phyloP scores from a whole-genome alignment of 2,888 invertebrate genomes.

The Apodemia zela region DNA sequence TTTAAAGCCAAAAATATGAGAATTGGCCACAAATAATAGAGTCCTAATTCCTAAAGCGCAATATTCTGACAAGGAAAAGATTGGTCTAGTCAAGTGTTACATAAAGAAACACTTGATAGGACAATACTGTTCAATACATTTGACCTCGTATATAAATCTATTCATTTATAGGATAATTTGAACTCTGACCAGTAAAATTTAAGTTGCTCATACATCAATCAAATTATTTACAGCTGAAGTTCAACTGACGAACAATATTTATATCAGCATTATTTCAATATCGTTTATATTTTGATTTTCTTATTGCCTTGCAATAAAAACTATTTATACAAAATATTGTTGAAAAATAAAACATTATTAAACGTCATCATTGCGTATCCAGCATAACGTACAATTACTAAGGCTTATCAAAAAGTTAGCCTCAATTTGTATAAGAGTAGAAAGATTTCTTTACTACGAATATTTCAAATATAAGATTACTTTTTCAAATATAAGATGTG shows the following conservation, averaged over 20 bases:
- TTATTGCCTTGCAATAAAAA: not conserved
- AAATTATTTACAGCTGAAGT: not conserved
- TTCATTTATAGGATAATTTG: not conserved
- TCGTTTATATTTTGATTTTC: not conserved
- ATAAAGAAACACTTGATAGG: not conserved
- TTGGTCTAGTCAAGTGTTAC: not conserved
- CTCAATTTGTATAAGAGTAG: too few relatives aligned
- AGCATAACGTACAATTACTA: too few relatives aligned
- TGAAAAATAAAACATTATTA: too few relatives aligned
- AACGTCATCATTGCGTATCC: too few relatives aligned
- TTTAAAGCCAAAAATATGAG: not conserved
- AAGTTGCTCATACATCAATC: not conserved
- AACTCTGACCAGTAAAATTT: not conserved
- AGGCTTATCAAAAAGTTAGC: too few relatives aligned
- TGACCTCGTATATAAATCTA: not conserved
- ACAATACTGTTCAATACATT: not conserved
- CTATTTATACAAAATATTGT: not conserved
- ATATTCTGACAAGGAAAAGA: not conserved
- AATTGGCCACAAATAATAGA: not conserved
- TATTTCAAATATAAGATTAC: too few relatives aligned
- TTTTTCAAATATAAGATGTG: too few relatives aligned
- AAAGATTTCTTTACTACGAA: too few relatives aligned
- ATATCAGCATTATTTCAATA: not conserved
- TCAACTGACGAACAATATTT: not conserved
- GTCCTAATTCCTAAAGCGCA: not conserved